Conservation (phyloP, 2,797 vertebrate genomes). For the Intellagama lesueurii region DNA sequence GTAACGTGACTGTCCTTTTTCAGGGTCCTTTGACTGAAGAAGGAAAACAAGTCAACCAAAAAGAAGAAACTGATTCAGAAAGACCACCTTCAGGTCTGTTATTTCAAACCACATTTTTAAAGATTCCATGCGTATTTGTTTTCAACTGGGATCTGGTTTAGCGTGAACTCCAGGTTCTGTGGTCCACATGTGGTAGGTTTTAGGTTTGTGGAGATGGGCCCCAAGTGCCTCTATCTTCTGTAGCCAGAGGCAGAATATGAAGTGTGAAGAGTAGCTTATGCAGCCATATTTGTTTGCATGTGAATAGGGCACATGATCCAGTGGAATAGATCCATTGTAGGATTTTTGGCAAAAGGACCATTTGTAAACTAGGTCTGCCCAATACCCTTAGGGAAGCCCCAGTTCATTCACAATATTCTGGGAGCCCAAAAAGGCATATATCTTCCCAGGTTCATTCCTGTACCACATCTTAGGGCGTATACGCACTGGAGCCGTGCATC, state of each 20-base stretch:
- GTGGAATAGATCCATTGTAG: neutral
- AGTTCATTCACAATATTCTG: neutral
- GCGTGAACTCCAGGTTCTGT: neutral
- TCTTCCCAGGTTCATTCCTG: neutral
- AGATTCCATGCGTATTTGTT: neutral
- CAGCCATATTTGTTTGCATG: neutral
- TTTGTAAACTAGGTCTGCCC: neutral
- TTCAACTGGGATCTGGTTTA: neutral
- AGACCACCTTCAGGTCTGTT: conserved; percentile 69
- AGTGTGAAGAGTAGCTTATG: neutral
- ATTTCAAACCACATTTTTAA: neutral
- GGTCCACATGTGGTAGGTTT: neutral
- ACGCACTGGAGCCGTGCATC: neutral
- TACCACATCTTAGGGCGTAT: neutral
- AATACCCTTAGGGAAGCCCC: neutral
- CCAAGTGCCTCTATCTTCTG: no score
- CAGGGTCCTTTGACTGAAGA: conserved; percentile 64
- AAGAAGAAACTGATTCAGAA: conserved; percentile 52
- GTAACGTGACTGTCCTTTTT: conserved; percentile 21
- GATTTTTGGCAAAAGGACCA: neutral
- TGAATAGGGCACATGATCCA: neutral
- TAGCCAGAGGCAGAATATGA: neutral
- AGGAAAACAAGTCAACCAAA: conserved; percentile 37
- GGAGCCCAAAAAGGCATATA: neutral
- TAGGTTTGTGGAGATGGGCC: neutral